phyloP scores from a whole-genome alignment of 1,140 invertebrate genomes.

The Drosophila triauraria region DNA sequence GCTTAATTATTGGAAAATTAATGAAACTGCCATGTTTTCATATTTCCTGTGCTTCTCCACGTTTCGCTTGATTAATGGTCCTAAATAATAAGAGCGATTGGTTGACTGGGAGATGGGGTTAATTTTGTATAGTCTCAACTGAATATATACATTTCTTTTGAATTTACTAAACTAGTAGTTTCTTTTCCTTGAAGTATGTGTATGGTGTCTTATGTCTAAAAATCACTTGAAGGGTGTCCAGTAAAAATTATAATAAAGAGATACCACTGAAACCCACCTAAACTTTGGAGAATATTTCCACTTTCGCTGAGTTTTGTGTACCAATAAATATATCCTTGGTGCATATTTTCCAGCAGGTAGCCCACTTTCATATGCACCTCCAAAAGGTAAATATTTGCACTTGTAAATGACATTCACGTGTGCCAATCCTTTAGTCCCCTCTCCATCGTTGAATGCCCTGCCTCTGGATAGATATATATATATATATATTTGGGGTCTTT shows the following conservation, averaged over 20 bases:
- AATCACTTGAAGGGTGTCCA: background rate
- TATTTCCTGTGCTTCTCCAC: conserved; percentile 34
- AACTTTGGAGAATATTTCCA: background rate
- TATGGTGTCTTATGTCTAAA: too few relatives aligned
- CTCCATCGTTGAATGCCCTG: conserved; percentile 1
- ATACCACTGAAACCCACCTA: rapidly evolving
- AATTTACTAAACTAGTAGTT: background rate
- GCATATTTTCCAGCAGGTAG: conserved; percentile 66
- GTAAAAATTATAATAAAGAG: background rate
- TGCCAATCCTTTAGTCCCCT: conserved; percentile 16
- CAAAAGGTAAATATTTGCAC: conserved; percentile 77
- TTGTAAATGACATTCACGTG: conserved; percentile 82
- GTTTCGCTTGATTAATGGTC: conserved; percentile 74
- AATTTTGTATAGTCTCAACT: conserved; percentile 7
- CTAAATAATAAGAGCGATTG: conserved; percentile 7
- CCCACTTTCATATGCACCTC: conserved; percentile 63
- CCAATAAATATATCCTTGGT: conserved; percentile 59
- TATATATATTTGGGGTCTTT: conserved; percentile 14
- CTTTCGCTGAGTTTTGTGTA: conserved; percentile 10
- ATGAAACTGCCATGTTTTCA: conserved; percentile 78
- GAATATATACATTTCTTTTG: background rate
- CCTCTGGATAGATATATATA: background rate
- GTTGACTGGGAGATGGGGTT: conserved; percentile 16
- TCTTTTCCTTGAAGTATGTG: background rate
- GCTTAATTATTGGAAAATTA: conserved; percentile 83